Conservation (phyloP, 2,797 vertebrate species). For the Megalops cyprinoides region DNA sequence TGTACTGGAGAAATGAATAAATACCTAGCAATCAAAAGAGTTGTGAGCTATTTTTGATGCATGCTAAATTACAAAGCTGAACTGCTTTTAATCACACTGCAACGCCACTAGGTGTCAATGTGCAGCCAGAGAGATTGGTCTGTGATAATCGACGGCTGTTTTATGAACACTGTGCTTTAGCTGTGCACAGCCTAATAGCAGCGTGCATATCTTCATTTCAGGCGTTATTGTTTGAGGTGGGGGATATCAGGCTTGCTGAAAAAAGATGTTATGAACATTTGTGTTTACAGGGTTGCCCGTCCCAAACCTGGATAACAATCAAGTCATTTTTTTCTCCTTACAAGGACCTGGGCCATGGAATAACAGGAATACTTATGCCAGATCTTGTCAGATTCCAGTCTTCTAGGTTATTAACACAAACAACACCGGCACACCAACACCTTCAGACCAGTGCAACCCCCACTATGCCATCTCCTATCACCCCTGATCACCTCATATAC, state of each 20-base stretch:
- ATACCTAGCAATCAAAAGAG: neutral
- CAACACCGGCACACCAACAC: neutral
- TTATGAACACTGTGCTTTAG: neutral
- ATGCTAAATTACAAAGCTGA: neutral
- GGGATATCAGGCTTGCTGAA: no score
- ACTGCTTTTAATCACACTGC: neutral
- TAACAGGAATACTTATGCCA: neutral
- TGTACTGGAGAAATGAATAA: neutral
- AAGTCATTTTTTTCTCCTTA: no score
- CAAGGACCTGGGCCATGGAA: neutral
- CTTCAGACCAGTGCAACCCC: neutral
- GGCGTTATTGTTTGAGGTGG: no score
- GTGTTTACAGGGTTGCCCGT: no score
- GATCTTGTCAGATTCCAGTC: neutral
- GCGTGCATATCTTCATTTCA: neutral
- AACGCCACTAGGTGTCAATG: conserved; percentile 31
- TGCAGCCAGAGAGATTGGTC: conserved; percentile 15
- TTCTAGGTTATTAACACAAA: neutral
- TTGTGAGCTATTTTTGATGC: neutral
- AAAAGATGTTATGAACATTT: no score
- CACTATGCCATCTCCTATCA: no score
- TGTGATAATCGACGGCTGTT: neutral
- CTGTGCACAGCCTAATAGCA: neutral
- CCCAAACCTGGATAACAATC: no score
- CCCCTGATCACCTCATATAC: neutral